phyloP scores from a whole-genome alignment of 1,140 invertebrate species.

The Adelges cooleyi region DNA sequence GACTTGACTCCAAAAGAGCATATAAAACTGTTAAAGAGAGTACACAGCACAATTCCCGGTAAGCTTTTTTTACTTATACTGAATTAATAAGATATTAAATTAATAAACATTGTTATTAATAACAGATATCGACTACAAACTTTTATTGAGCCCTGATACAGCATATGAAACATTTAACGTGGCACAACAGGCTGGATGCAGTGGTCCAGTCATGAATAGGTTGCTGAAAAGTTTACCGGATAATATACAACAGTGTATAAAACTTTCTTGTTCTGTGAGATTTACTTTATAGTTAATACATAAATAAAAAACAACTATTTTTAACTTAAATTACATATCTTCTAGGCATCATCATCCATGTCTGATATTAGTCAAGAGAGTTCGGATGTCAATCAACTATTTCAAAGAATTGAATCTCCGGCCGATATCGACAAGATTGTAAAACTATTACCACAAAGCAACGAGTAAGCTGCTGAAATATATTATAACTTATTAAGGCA shows the following conservation, averaged over 20 bases:
- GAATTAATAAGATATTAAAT: not conserved
- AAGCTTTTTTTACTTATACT: not conserved
- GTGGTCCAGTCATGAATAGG: slow-evolving; percentile 10
- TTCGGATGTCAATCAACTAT: not conserved
- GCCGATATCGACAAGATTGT: slow-evolving; percentile 4
- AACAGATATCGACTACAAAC: slow-evolving; percentile 20
- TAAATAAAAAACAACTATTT: not conserved
- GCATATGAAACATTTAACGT: slow-evolving; percentile 11
- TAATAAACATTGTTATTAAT: not conserved
- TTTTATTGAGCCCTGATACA: not conserved
- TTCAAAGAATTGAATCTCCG: not conserved
- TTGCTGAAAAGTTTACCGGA: slow-evolving; percentile 17
- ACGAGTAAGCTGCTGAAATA: not conserved
- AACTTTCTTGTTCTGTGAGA: not conserved
- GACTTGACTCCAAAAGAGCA: slow-evolving; percentile 1
- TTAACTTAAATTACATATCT: not conserved
- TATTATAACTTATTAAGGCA: no score
- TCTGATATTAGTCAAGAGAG: not conserved
- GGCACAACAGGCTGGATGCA: slow-evolving; percentile 7
- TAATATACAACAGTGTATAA: slow-evolving; percentile 7
- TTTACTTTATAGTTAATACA: not conserved
- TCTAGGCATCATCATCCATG: not conserved
- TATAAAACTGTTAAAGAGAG: slow-evolving; percentile 18
- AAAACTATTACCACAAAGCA: not conserved
- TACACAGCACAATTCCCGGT: slow-evolving; percentile 22